Conservation (phyloP, 2,113 vertebrate genomes). For the Hucho hucho region DNA sequence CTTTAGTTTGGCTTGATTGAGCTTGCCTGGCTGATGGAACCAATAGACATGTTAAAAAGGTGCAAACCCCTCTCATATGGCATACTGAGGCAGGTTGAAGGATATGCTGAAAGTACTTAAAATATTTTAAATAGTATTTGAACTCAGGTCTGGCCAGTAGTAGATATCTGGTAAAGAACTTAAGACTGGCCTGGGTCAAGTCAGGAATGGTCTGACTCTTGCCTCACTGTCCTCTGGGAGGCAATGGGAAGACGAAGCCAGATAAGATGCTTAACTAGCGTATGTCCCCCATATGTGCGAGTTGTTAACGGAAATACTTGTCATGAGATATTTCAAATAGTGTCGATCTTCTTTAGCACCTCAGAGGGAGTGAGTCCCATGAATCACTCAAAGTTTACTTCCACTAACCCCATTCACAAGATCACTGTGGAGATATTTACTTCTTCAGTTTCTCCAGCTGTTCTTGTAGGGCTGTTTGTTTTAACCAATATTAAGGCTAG, state of each 20-base stretch:
- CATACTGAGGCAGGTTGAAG: too few species aligned
- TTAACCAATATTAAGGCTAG: too few species aligned
- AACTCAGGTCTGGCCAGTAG: conserved; percentile 21
- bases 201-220: conserved; percentile 27
- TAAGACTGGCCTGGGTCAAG: not conserved
- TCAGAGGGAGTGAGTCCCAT: conserved; percentile 45
- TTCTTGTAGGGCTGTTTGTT: too few species aligned
- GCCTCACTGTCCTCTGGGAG: not conserved
- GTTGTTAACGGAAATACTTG: conserved; percentile 43
- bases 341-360: conserved; percentile 19
- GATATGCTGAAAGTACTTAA: too few species aligned
- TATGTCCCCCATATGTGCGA: conserved; percentile 29
- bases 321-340: conserved; percentile 27
- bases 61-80: too few species aligned
- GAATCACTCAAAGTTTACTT: conserved; percentile 56
- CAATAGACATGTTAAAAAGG: too few species aligned
- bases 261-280: conserved; percentile 24
- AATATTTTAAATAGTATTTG: not conserved
- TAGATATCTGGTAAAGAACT: conserved; percentile 20
- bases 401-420: not conserved
- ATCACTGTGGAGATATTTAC: too few species aligned
- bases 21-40: too few species aligned
- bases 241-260: conserved; percentile 5
- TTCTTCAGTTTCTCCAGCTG: too few species aligned
- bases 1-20: too few species aligned